Evolutionary conservation across 2,113 vertebrate genomes (phyloP).

Genomic region (Mixornis gularis): DNA sequence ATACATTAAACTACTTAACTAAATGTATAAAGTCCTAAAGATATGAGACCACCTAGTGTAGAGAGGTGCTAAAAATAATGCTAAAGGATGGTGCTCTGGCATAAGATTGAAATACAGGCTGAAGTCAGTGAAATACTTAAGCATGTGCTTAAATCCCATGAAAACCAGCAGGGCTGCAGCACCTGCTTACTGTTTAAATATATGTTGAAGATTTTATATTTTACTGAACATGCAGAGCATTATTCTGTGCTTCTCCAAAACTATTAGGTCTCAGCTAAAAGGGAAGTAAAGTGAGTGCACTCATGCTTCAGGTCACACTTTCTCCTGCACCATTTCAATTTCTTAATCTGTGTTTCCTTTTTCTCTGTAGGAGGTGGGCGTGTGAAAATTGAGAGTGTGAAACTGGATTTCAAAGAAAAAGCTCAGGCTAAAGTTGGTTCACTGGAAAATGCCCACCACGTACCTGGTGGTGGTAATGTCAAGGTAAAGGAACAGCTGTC

Average conservation of each 20-base stretch:
- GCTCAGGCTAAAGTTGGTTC: constrained; percentile 97
- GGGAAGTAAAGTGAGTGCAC: background rate
- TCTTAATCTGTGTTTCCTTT: constrained; percentile 6
- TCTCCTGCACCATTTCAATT: background rate
- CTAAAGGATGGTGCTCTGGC: background rate
- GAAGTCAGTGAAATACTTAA: background rate
- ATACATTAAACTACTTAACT: background rate
- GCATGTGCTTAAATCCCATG: background rate
- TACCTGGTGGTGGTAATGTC: constrained; percentile 84
- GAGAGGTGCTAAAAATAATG: background rate
- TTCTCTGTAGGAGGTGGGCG: constrained; percentile 84
- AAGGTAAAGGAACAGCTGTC: constrained; percentile 75
- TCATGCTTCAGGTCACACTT: background rate
- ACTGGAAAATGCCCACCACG: constrained; percentile 91
- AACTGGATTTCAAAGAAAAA: constrained; percentile 98
- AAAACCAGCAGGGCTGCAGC: background rate
- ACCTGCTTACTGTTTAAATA: background rate
- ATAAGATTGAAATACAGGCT: background rate
- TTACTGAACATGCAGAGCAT: background rate
- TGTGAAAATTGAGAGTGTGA: constrained; percentile 94
- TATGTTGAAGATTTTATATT: background rate
- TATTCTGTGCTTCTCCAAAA: background rate
- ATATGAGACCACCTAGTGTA: background rate
- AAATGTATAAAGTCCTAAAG: background rate
- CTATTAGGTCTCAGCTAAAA: background rate